Base-by-base conservation (phyloP, 2,888 invertebrate genomes). In the Tiphia femorata region DNA sequence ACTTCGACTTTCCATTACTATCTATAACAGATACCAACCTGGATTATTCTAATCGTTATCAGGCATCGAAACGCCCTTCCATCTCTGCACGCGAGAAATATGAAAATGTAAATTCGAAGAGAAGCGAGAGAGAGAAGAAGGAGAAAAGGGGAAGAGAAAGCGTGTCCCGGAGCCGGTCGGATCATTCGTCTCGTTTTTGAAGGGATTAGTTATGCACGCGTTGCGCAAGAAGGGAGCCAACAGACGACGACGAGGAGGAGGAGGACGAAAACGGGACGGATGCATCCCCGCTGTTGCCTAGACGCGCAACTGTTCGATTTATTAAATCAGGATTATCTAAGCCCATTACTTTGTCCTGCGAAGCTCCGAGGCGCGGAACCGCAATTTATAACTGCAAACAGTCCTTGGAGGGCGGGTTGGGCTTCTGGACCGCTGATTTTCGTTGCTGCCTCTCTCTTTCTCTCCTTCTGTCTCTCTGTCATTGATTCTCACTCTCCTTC, bases 321-420 rank as follows among this genome's bases (percentile, higher is more conserved):
- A 83, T 83, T 83, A 83, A 83, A 83, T 83, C 82, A 78, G 83
- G 83, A 83, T 83, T 83, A 83, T 82, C 80, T 78, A 79, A 81
- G 75, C 78, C 78, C 76, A 76, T 77, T 75, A 78, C 76, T 77
- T 79, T 77, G 78, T 77, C 74, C 77, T 75, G 74, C 73, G 75
- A 77, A 79, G 77, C 79, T 77, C n/a, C n/a, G n/a, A 71, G 76
- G 76, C 76, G 76, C 77, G 78, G 78, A 79, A 78, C 77, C 79
- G 70, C 79, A 79, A n/a, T 73, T 70, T 74, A 70, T 75, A 75
- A 69, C 69, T 58, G 62, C 65, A 67, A 75, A 33, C 14, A 74
- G 70, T 71, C 75, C 72, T 63, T 61, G 52, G 46, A 54, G 35
- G 43, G 54, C 6, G 38, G 30, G 58, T 12, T n/a, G 37, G 33